Conservation (phyloP, 2,113 vertebrate genomes). For the Pituophis catenifer region DNA sequence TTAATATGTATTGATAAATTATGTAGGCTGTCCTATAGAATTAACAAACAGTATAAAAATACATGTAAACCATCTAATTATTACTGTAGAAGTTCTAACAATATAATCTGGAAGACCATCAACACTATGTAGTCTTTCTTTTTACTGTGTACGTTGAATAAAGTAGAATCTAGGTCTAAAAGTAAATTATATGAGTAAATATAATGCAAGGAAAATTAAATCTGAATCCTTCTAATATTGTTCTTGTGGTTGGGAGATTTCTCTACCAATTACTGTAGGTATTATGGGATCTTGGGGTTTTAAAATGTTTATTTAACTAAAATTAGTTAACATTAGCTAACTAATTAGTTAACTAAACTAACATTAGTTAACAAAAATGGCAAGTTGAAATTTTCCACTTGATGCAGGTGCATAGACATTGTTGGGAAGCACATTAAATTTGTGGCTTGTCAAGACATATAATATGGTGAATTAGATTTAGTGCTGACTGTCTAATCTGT, state of each 20-base stretch:
- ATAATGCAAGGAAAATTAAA: neutral
- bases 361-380: neutral
- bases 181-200: neutral
- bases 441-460: slow-evolving; percentile 43
- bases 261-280: neutral
- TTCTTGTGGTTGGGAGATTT: slow-evolving; percentile 23
- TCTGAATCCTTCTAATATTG: slow-evolving; percentile 10
- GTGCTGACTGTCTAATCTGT: slow-evolving; percentile 20
- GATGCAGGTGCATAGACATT: slow-evolving; percentile 23
- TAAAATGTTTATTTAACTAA: slow-evolving; percentile 10
- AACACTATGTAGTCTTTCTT: neutral
- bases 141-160: neutral
- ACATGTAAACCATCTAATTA: neutral
- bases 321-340: too few species aligned
- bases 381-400: slow-evolving; percentile 14
- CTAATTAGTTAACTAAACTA: too few species aligned
- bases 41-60: neutral
- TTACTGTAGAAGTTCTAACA: neutral
- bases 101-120: neutral
- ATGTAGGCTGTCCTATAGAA: neutral
- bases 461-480: slow-evolving; percentile 39
- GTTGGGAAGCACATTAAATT: slow-evolving; percentile 61
- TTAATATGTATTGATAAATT: neutral
- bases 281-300: neutral
- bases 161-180: neutral